Conservation (phyloP, 1,140 invertebrate genomes). For the Leptinotarsa defecta region DNA sequence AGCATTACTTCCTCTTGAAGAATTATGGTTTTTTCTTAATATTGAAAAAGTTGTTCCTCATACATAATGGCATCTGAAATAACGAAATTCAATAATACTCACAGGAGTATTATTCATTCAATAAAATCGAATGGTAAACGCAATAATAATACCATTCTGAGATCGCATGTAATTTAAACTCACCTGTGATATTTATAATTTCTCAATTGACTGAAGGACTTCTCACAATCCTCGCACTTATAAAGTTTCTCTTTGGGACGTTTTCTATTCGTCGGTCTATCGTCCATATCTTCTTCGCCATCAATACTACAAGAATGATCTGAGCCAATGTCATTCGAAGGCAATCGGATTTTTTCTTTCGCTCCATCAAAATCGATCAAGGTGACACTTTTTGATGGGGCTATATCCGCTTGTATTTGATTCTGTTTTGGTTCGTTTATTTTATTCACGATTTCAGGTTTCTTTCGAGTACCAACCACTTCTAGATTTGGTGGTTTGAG, state of each 20-base stretch:
- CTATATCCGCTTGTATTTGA: background rate
- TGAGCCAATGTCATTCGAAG: constrained; percentile 1
- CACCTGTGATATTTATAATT: constrained; percentile 77
- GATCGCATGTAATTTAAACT: constrained; percentile 11
- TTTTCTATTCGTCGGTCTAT: constrained; percentile 36
- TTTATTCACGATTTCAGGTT: background rate
- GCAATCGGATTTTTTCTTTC: background rate
- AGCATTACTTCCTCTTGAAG: too few species aligned
- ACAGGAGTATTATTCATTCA: too few species aligned
- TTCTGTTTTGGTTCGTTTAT: background rate
- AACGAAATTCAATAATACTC: too few species aligned
- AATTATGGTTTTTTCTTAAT: too few species aligned
- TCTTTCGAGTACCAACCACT: background rate
- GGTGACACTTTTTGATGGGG: background rate
- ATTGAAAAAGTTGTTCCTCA: too few species aligned
- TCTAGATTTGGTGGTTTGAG: background rate
- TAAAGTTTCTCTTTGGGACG: constrained; percentile 66
- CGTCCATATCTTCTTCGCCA: constrained; percentile 23
- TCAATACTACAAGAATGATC: constrained; percentile 14
- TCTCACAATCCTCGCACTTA: constrained; percentile 75
- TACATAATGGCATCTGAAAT: too few species aligned
- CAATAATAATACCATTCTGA: too few species aligned
- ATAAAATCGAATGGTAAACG: too few species aligned
- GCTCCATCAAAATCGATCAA: background rate
- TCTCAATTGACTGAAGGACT: constrained; percentile 76